These are phyloP conservation scores for Sardinella longiceps DNA, from an alignment of 2,797 vertebrate species.

Conservation along the genomic window DNA sequence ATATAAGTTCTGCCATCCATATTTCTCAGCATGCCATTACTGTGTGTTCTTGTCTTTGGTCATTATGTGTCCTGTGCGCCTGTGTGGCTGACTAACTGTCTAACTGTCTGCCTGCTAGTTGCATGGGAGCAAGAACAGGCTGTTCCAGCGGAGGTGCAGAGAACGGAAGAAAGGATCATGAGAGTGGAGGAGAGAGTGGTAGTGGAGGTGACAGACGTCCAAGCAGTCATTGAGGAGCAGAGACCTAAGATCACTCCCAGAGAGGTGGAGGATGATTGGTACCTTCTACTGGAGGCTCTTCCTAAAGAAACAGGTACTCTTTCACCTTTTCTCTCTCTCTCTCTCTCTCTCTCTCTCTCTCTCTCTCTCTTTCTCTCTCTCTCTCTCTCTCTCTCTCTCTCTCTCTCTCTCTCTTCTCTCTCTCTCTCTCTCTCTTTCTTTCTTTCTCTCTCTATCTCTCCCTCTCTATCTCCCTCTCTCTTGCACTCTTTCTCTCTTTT, in stretches of 20 bases:
- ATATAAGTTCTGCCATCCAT: not conserved
- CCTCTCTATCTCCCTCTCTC: conserved; percentile 27
- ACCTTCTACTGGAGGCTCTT: conserved; percentile 67
- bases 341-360: not conserved
- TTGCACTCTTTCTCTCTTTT: no score
- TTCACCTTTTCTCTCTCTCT: conserved; percentile 24
- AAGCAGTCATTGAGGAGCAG: conserved; percentile 62
- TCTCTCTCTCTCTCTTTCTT: no score
- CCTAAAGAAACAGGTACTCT: conserved; percentile 67
- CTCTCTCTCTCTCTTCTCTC: no score
- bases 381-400: no score
- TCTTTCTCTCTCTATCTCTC: not conserved
- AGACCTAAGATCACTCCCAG: conserved; percentile 43
- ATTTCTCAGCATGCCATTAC: not conserved
- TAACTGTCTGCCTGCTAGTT: not conserved
- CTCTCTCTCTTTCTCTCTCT: no score
- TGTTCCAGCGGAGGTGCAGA: not conserved
- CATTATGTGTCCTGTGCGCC: not conserved
- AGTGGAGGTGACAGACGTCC: conserved; percentile 46
- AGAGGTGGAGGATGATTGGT: conserved; percentile 72
- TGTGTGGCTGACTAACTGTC: not conserved
- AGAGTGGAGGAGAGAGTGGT: conserved; percentile 41
- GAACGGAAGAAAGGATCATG: conserved; percentile 32
- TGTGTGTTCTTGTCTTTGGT: not conserved
- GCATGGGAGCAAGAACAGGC: not conserved